These are phyloP conservation scores for Coelopa frigida DNA, from an alignment of 1,140 invertebrate species.

Conservation along the genomic window DNA sequence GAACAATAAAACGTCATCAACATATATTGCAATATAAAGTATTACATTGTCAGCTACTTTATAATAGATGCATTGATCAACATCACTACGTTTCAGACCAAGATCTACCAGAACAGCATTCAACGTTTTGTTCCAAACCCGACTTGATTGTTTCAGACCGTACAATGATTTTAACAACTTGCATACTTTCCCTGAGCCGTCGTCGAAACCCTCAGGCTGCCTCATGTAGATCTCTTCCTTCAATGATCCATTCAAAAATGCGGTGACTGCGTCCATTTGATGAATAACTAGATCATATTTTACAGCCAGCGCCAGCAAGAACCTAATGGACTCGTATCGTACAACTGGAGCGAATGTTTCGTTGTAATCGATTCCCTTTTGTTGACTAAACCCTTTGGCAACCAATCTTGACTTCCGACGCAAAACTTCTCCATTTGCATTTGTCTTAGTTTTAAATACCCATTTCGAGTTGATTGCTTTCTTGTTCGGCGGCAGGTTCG, in stretches of 20 bases:
- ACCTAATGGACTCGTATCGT: constrained; percentile 21
- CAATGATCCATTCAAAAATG: constrained; percentile 26
- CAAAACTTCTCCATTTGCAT: constrained; percentile 1
- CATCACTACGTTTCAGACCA: no score
- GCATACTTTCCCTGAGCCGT: constrained; percentile 25
- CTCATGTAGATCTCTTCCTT: constrained; percentile 42
- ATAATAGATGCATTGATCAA: no score
- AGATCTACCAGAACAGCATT: no score
- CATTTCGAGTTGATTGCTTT: background rate
- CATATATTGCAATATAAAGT: constrained; percentile 33
- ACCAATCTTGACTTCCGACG: constrained; percentile 36
- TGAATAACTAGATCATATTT: constrained; percentile 17
- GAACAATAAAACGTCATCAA: constrained; percentile 40
- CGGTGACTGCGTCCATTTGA: constrained; percentile 22
- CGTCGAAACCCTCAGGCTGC: constrained; percentile 28
- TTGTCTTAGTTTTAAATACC: background rate
- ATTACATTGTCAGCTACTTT: constrained; percentile 19
- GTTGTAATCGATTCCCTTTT: constrained; percentile 27
- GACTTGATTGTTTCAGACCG: constrained; percentile 40
- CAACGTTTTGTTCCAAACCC: constrained; percentile 30
- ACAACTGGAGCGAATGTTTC: constrained; percentile 23
- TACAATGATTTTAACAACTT: constrained; percentile 37
- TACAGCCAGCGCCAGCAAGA: constrained; percentile 23
- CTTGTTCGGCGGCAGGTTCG: background rate
- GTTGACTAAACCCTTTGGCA: constrained; percentile 40